Conservation (phyloP, 1,140 invertebrate genomes). For the Cylas formicarius region DNA sequence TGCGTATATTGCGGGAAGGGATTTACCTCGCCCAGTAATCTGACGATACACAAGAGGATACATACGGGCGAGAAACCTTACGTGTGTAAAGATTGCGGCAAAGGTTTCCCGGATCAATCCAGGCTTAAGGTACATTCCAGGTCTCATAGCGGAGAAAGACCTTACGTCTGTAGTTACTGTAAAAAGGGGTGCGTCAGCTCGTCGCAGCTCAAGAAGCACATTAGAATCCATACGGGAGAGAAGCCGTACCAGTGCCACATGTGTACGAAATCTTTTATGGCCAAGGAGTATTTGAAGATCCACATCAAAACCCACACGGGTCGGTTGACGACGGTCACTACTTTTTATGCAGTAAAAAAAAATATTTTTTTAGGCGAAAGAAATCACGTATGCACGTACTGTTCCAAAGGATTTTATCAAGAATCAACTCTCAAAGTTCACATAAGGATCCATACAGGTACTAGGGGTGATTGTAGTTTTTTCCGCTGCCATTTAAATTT, state of each 20-base stretch:
- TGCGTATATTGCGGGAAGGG: slow-evolving; percentile 64
- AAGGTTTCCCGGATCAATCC: slow-evolving; percentile 45
- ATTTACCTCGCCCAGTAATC: slow-evolving; percentile 43
- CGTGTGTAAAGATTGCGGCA: slow-evolving; percentile 41
- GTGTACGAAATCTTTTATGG: slow-evolving; percentile 37
- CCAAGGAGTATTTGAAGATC: slow-evolving; percentile 34
- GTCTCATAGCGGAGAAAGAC: slow-evolving; percentile 56
- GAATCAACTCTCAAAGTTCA: slow-evolving; percentile 40
- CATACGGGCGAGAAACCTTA: slow-evolving; percentile 49
- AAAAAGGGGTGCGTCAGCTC: slow-evolving; percentile 38
- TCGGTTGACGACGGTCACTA: slow-evolving; percentile 7
- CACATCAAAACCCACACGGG: slow-evolving; percentile 38
- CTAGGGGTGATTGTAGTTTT: no score
- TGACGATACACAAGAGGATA: slow-evolving; percentile 46
- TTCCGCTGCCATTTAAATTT: background rate
- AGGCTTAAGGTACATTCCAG: slow-evolving; percentile 46
- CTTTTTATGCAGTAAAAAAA: background rate
- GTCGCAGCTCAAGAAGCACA: slow-evolving; percentile 43
- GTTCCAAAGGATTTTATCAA: slow-evolving; percentile 39
- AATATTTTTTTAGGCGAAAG: slow-evolving; percentile 29
- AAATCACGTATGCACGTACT: slow-evolving; percentile 33
- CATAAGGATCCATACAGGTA: slow-evolving; percentile 36
- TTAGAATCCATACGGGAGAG: slow-evolving; percentile 40
- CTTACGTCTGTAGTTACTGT: slow-evolving; percentile 55
- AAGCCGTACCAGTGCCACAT: slow-evolving; percentile 35